Evolutionary conservation across 2,113 vertebrate genomes (phyloP).

Genomic region (Lutjanus erythropterus): DNA sequence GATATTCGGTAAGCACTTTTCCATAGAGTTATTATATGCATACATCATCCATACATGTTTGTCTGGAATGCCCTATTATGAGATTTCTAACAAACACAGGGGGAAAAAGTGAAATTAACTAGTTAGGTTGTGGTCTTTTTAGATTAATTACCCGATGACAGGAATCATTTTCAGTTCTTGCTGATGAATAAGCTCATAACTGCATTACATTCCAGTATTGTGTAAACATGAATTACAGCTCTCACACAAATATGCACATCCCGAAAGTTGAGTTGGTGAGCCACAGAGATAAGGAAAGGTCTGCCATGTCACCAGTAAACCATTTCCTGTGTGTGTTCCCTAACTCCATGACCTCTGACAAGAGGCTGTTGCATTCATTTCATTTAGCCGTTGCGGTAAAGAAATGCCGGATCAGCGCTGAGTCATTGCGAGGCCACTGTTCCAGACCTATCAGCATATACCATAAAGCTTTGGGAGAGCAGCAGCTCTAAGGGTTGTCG

Average conservation of each 20-base stretch:
- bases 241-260: conserved; percentile 16
- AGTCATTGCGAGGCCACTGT: conserved; percentile 22
- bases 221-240: conserved; percentile 37
- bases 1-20: too few species aligned
- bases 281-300: conserved; percentile 50
- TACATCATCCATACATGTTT: too few species aligned
- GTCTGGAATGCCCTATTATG: too few species aligned
- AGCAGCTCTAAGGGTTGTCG: not conserved
- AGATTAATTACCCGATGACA: not conserved
- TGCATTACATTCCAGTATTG: conserved; percentile 29
- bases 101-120: too few species aligned
- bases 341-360: conserved; percentile 30
- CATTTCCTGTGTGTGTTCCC: conserved; percentile 58
- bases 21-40: too few species aligned
- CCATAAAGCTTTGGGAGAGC: not conserved
- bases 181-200: not conserved
- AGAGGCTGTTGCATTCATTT: not conserved
- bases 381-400: conserved; percentile 23
- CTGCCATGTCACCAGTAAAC: conserved; percentile 28
- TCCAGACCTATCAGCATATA: not conserved
- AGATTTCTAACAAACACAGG: too few species aligned
- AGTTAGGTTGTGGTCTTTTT: too few species aligned
- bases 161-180: not conserved
- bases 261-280: conserved; percentile 14
- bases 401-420: conserved; percentile 41